These are phyloP conservation scores for Amphiprion clarkii DNA, from an alignment of 2,797 vertebrate genomes.

Conservation along the genomic window DNA sequence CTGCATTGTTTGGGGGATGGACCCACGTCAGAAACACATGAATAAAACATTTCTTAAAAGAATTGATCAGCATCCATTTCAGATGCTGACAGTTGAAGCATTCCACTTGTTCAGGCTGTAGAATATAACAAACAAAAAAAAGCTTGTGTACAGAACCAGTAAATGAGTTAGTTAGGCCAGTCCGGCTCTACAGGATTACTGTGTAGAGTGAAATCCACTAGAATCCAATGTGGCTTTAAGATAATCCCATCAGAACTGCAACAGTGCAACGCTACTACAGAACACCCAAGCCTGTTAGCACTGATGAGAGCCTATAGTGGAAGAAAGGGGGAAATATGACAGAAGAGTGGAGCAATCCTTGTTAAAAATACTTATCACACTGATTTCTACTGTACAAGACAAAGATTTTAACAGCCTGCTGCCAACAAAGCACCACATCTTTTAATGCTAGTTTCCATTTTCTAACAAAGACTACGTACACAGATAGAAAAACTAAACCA, in stretches of 20 bases:
- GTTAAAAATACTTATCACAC: slow-evolving; percentile 62
- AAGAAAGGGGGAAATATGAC: slow-evolving; percentile 84
- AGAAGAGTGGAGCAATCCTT: slow-evolving; percentile 69
- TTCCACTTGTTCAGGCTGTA: slow-evolving; percentile 50
- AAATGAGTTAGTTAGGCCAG: slow-evolving; percentile 68
- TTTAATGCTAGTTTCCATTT: slow-evolving; percentile 27
- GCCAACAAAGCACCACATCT: slow-evolving; percentile 48
- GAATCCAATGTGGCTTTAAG: slow-evolving; percentile 89
- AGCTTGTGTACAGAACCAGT: slow-evolving; percentile 49
- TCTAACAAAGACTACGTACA: slow-evolving; percentile 68
- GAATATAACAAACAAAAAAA: slow-evolving; percentile 55
- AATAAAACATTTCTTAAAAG: slow-evolving; percentile 73
- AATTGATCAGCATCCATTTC: slow-evolving; percentile 56
- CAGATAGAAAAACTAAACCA: slow-evolving; percentile 66
- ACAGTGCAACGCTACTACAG: slow-evolving; percentile 88
- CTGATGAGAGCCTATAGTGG: slow-evolving; percentile 89
- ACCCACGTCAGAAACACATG: slow-evolving; percentile 57
- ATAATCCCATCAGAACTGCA: slow-evolving; percentile 90
- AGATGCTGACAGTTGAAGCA: slow-evolving; percentile 46
- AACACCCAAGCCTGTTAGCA: slow-evolving; percentile 90
- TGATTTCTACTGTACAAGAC: slow-evolving; percentile 61
- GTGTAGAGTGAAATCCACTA: slow-evolving; percentile 88
- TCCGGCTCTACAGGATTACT: slow-evolving; percentile 82
- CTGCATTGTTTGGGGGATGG: slow-evolving; percentile 38
- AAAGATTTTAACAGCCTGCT: slow-evolving; percentile 66